These are phyloP conservation scores for Scomber japonicus DNA, from an alignment of 2,113 vertebrate genomes.

Conservation along the genomic window DNA sequence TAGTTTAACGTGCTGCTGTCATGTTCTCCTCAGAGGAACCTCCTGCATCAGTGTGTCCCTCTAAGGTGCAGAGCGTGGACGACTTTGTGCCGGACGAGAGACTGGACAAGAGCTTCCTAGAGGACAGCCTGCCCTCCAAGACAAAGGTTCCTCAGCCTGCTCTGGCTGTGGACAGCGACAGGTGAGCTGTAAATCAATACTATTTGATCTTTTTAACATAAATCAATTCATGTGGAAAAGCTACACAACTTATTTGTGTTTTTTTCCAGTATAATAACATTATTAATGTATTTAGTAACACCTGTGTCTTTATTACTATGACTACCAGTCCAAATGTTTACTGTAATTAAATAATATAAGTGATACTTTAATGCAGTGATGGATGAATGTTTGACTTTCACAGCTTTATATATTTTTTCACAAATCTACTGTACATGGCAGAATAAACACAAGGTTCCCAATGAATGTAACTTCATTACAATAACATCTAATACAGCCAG, in stretches of 20 bases:
- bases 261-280: too few species aligned
- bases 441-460: too few species aligned
- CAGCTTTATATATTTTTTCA: too few species aligned
- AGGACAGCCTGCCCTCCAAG: constrained; percentile 82
- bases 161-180: constrained; percentile 88
- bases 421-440: too few species aligned
- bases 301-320: too few species aligned
- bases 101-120: constrained; percentile 93
- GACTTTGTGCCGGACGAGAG: constrained; percentile 94
- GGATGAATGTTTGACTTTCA: too few species aligned
- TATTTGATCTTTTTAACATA: neutral
- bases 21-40: constrained; percentile 77
- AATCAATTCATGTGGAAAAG: neutral
- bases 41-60: constrained; percentile 62
- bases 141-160: constrained; percentile 52
- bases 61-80: constrained; percentile 88
- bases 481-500: too few species aligned
- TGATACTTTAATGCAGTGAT: too few species aligned
- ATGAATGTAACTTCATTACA: too few species aligned
- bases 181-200: constrained; percentile 76
- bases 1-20: neutral
- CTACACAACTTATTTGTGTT: neutral
- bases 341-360: too few species aligned
- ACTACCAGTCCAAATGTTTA: too few species aligned
- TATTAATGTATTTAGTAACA: too few species aligned